Conservation (phyloP, 2,797 vertebrate genomes). For the Karalla daura region DNA sequence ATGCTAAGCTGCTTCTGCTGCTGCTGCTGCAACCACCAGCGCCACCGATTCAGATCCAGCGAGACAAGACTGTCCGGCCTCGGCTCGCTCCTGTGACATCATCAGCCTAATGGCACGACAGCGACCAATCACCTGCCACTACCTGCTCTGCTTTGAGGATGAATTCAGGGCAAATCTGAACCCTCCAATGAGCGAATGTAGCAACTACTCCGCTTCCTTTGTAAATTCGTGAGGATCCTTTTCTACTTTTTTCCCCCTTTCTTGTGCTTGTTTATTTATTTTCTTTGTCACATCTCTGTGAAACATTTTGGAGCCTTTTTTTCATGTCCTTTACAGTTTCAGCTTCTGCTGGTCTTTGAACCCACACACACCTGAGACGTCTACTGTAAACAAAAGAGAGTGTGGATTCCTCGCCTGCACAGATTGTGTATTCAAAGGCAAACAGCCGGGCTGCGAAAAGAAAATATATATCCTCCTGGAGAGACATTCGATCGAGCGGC, state of each 20-base stretch:
- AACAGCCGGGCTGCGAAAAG: conserved; percentile 3
- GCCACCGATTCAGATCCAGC: neutral
- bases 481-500: conserved; percentile 10
- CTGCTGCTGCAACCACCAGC: neutral
- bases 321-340: neutral
- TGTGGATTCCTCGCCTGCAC: neutral
- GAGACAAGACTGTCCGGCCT: neutral
- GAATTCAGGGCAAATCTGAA: neutral
- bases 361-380: neutral
- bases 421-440: neutral
- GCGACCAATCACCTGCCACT: neutral
- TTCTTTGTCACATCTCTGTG: neutral
- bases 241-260: neutral
- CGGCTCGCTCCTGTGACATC: too few relatives aligned
- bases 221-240: neutral
- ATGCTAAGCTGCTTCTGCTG: neutral
- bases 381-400: neutral
- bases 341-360: neutral
- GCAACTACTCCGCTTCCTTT: neutral
- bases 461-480: neutral
- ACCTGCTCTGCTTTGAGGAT: neutral
- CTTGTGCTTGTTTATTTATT: neutral
- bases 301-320: neutral
- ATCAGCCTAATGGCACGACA: neutral
- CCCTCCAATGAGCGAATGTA: neutral